Evolutionary conservation across 1,140 invertebrate genomes (phyloP).

Genomic region (Ylistrum balloti): DNA sequence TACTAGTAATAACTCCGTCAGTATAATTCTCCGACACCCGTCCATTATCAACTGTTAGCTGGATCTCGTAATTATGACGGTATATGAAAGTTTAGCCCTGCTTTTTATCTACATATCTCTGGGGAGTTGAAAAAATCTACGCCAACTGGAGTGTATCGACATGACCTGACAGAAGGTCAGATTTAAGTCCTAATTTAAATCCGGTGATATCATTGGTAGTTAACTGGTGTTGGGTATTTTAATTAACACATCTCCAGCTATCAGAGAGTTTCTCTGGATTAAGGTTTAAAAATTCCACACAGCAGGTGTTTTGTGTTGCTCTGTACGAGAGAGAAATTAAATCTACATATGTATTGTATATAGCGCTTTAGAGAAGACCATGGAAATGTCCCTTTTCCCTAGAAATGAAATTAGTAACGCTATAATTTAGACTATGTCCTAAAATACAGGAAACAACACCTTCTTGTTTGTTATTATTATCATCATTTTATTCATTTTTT

Average conservation of each 20-base stretch:
- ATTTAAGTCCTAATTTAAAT: not conserved
- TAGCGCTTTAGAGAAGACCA: no score
- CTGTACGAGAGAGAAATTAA: no score
- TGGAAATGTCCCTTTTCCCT: no score
- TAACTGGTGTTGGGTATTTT: not conserved
- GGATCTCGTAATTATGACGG: not conserved
- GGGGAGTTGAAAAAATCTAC: not conserved
- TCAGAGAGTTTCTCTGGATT: not conserved
- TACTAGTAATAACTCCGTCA: not conserved
- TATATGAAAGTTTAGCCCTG: not conserved
- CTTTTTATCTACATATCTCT: constrained; percentile 14
- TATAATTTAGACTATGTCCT: no score
- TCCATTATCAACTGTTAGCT: not conserved
- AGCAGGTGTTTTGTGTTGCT: not conserved
- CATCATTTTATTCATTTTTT: no score
- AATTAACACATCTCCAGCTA: constrained; percentile 26
- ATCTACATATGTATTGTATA: no score
- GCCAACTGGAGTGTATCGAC: not conserved
- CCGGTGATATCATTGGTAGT: not conserved
- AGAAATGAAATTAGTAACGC: no score
- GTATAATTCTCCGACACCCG: not conserved
- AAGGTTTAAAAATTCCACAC: constrained; percentile 3
- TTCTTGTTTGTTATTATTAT: no score
- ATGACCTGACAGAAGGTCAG: not conserved
- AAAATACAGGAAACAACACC: no score